phyloP scores from a whole-genome alignment of 2,113 vertebrate species.

The Heteronetta atricapilla region DNA sequence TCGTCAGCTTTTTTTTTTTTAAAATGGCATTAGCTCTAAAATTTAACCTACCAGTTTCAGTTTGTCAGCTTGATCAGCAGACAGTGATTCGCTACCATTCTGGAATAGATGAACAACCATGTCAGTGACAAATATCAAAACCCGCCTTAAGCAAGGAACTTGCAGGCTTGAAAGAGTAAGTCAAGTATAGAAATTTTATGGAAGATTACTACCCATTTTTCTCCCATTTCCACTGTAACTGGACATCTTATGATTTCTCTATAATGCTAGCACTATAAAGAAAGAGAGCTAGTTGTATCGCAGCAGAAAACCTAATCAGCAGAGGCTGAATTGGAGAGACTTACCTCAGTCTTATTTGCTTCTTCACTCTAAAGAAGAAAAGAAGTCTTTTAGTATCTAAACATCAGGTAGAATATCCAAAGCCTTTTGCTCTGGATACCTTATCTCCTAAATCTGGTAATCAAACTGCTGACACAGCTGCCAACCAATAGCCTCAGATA shows the following conservation, averaged over 20 bases:
- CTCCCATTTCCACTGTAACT: not conserved
- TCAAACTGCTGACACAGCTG: not conserved
- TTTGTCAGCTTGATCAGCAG: conserved; percentile 73
- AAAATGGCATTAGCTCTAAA: not conserved
- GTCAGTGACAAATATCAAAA: not conserved
- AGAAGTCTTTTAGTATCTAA: not conserved
- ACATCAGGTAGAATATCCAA: not conserved
- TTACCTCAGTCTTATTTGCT: conserved; percentile 68
- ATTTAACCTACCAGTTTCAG: conserved; percentile 78
- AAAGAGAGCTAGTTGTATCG: not conserved
- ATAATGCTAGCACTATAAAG: not conserved
- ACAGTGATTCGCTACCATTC: conserved; percentile 79
- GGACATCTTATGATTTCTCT: not conserved
- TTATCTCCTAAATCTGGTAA: not conserved
- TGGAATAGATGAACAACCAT: conserved; percentile 42
- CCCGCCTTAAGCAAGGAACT: not conserved
- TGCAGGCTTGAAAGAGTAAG: not conserved
- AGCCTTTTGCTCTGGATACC: not conserved
- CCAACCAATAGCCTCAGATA: not conserved
- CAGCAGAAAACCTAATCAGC: not conserved
- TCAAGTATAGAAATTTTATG: not conserved
- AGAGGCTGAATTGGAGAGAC: not conserved
- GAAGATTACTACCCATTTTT: not conserved
- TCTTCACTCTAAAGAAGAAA: conserved; percentile 73
- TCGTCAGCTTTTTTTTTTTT: not conserved